These are phyloP conservation scores for Lutjanus erythropterus DNA, from an alignment of 2,113 vertebrate genomes.

Conservation along the genomic window DNA sequence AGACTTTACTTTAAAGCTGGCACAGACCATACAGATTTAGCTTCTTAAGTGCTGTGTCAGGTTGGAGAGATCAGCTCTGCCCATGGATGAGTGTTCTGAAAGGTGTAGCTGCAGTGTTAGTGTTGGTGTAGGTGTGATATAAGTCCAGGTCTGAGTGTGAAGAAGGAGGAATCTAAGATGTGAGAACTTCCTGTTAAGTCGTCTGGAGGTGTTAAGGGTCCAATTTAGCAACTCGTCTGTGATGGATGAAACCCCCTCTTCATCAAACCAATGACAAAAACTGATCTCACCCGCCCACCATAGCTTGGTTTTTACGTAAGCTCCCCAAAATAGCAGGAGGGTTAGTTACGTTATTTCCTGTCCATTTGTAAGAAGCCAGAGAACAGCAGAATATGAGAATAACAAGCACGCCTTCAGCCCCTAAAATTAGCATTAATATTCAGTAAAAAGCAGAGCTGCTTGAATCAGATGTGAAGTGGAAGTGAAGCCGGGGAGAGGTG, in stretches of 20 bases:
- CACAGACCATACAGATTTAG: neutral
- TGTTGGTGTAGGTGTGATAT: slow-evolving; percentile 44
- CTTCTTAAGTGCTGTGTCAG: neutral
- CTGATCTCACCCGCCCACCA: slow-evolving; percentile 53
- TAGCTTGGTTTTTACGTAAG: slow-evolving; percentile 38
- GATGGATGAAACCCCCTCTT: slow-evolving; percentile 35
- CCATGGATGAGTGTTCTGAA: slow-evolving; percentile 2
- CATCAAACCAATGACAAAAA: slow-evolving; percentile 43
- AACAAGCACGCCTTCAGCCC: slow-evolving; percentile 6
- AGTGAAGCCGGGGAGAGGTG: neutral
- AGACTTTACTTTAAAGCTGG: neutral
- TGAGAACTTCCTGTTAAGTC: slow-evolving; percentile 47
- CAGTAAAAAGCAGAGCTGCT: neutral
- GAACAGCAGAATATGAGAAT: slow-evolving; percentile 25
- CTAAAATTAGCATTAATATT: slow-evolving; percentile 35
- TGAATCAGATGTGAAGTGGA: slow-evolving; percentile 31
- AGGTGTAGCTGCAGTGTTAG: slow-evolving; percentile 32
- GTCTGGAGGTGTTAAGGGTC: slow-evolving; percentile 62
- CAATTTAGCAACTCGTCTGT: slow-evolving; percentile 38
- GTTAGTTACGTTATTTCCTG: slow-evolving; percentile 41
- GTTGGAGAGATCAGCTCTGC: slow-evolving; percentile 4
- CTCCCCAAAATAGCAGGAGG: slow-evolving; percentile 50
- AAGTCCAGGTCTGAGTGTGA: slow-evolving; percentile 31
- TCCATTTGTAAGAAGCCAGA: slow-evolving; percentile 33
- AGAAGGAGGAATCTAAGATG: slow-evolving; percentile 49